phyloP scores from a whole-genome alignment of 2,888 invertebrate genomes.

The Leptarthrus brevirostris region DNA sequence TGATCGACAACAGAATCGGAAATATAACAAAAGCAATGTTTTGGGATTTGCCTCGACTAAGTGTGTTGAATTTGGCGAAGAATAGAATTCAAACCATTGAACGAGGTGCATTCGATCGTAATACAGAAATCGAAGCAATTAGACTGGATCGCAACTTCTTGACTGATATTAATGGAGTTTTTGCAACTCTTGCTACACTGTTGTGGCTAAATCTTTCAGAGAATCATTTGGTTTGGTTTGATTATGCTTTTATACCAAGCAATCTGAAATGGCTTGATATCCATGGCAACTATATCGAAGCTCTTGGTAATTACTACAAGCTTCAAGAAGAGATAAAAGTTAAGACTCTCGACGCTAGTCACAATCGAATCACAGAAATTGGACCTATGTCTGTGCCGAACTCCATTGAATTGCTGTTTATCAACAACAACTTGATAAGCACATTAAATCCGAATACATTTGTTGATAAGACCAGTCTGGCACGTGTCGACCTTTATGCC shows the following conservation, averaged over 20 bases:
- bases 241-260: slow-evolving; percentile 90
- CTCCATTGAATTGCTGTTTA: slow-evolving; percentile 87
- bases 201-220: slow-evolving; percentile 90
- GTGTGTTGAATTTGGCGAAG: slow-evolving; percentile 88
- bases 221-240: slow-evolving; percentile 93
- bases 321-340: slow-evolving; percentile 83
- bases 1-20: slow-evolving; percentile 91
- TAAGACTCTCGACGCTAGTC: slow-evolving; percentile 88
- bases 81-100: slow-evolving; percentile 90
- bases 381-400: slow-evolving; percentile 87
- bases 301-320: slow-evolving; percentile 88
- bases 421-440: slow-evolving; percentile 88
- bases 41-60: slow-evolving; percentile 84
- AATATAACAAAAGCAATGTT: slow-evolving; percentile 88
- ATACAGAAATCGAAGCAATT: slow-evolving; percentile 85
- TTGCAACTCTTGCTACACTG: slow-evolving; percentile 85
- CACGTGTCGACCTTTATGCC: slow-evolving; percentile 90
- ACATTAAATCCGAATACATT: slow-evolving; percentile 87
- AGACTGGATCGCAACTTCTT: slow-evolving; percentile 89
- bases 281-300: slow-evolving; percentile 89
- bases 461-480: slow-evolving; percentile 84
- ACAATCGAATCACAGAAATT: slow-evolving; percentile 86
- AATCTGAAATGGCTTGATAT: slow-evolving; percentile 92
- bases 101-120: slow-evolving; percentile 84
- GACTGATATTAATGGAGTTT: slow-evolving; percentile 89